Evolutionary conservation across 2,113 vertebrate species (phyloP).

Genomic region (Hippocampus comes): DNA sequence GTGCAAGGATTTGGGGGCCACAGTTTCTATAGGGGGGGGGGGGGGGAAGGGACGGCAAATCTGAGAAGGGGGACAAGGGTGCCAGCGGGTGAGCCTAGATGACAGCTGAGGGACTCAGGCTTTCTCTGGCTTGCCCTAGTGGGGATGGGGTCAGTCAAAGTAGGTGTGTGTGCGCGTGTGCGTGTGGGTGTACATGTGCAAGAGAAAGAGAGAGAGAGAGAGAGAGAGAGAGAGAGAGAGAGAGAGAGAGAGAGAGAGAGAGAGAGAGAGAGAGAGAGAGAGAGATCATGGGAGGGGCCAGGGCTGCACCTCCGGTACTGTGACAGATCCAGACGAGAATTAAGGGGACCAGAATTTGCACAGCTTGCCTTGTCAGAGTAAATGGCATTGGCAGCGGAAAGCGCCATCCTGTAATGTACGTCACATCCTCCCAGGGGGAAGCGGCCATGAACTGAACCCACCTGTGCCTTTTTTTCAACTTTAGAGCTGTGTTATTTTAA

Average conservation of each 20-base stretch:
- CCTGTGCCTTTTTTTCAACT: slow-evolving; percentile 12
- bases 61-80: slow-evolving; percentile 55
- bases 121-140: slow-evolving; percentile 59
- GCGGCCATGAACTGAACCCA: slow-evolving; percentile 29
- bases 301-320: slow-evolving; percentile 38
- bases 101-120: slow-evolving; percentile 70
- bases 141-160: slow-evolving; percentile 64
- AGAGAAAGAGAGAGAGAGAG: neutral
- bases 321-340: slow-evolving; percentile 72
- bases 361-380: slow-evolving; percentile 59
- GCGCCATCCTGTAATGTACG: slow-evolving; percentile 31
- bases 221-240: neutral
- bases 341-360: slow-evolving; percentile 55
- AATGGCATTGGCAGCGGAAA: slow-evolving; percentile 69
- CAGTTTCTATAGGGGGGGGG: slow-evolving; percentile 36
- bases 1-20: slow-evolving; percentile 53
- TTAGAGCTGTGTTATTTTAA: no score
- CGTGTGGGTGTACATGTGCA: neutral
- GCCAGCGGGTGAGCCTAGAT: slow-evolving; percentile 57
- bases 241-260: no score
- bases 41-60: slow-evolving; percentile 45
- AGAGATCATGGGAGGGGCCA: slow-evolving; percentile 37
- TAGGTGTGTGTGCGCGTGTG: slow-evolving; percentile 22
- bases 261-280: neutral
- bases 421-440: slow-evolving; percentile 39